Evolutionary conservation across 2,888 invertebrate genomes (phyloP), one percentile per base, ranked within the genome.

Genomic region (Charanyca ferruginea): DNA sequence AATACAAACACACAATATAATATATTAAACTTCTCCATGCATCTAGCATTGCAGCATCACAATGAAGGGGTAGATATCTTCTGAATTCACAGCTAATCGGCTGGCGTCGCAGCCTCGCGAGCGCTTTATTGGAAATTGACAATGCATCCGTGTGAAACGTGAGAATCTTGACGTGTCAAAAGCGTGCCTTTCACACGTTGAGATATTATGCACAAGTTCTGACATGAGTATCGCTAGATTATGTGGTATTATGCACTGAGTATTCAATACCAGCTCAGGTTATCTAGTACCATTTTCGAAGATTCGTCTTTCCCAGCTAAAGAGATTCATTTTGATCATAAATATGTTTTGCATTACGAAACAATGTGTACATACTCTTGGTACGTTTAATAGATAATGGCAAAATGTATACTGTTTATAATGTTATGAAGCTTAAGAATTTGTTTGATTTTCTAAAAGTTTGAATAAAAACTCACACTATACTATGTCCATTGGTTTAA

Each of bases 101-200:
- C 52, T 75, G 32, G 44, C 58, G 38, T 61, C 58, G 48, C 9
- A 54, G 55, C 53, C 28, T 72, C 60, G 66, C 55, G 48, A 58
- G 11, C 7, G 48, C 44, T 51, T 67, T 83, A 81, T 81, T 81
- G 80, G 69, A 67, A 71, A 73, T 60, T 63, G 68, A 74, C 69
- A 78, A 80, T 73, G 78, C 57, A 72, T 52, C 16, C 45, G 18
- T 25, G 32, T 65, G 73, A 65, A 67, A 61, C 38, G 16, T 16
- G 16, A n/a, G n/a, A n/a, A n/a, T 38, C 25, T 25, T 28, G 32
- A n/a, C n/a, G n/a, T n/a, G n/a, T n/a, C 52, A 59, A 60, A 67
- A 66, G 48, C 57, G 57, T 8, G 48, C 59, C 28, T 60, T 45
- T 42, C 57, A 76, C 20, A 59, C 23, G 25, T 6, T 13, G 44